phyloP scores from a whole-genome alignment of 2,113 vertebrate species.

The Centropus bengalensis region DNA sequence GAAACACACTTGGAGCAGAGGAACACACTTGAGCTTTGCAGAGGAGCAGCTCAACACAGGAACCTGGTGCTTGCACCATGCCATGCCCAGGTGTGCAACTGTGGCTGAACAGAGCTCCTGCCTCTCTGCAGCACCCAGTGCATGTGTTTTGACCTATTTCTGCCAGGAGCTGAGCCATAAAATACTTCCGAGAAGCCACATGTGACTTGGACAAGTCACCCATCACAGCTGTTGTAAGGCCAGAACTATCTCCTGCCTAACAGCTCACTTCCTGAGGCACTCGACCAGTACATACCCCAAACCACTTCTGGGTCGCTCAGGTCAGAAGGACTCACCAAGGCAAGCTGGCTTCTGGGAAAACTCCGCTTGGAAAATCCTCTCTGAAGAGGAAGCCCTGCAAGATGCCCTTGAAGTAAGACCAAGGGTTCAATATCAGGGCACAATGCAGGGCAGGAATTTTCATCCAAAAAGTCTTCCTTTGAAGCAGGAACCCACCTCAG shows the following conservation, averaged over 20 bases:
- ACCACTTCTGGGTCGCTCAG: not conserved
- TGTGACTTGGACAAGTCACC: not conserved
- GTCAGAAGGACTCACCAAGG: not conserved
- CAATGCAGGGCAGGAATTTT: rapidly evolving
- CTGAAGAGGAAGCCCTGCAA: not conserved
- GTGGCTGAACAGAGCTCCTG: not conserved
- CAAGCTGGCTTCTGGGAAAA: not conserved
- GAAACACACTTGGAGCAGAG: rapidly evolving
- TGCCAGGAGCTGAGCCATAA: not conserved
- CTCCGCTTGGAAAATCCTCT: not conserved
- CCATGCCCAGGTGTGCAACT: not conserved
- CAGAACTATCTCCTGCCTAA: not conserved
- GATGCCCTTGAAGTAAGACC: not conserved
- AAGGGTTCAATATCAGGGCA: rapidly evolving
- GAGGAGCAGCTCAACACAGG: not conserved
- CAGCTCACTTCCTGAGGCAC: not conserved
- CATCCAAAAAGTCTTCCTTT: no score
- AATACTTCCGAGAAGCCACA: not conserved
- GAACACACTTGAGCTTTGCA: not conserved
- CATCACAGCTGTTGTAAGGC: not conserved
- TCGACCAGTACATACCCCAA: rapidly evolving
- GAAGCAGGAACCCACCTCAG: rapidly evolving
- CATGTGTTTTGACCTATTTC: not conserved
- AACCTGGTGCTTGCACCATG: not conserved
- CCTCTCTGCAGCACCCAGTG: not conserved